phyloP scores from a whole-genome alignment of 1,140 invertebrate genomes.

The Arctopsyche grandis region DNA sequence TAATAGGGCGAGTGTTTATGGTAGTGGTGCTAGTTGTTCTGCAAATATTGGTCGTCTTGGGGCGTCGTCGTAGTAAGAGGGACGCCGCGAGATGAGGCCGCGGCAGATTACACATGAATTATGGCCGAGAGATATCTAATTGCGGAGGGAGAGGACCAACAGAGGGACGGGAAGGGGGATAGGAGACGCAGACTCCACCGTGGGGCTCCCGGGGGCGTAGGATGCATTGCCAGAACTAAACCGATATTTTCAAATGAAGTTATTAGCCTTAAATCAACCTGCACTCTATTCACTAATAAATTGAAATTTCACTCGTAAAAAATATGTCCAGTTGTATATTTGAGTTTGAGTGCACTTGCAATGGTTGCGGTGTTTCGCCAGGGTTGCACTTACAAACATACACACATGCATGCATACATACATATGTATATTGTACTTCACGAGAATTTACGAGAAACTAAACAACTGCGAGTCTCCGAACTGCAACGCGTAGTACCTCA shows the following conservation, averaged over 20 bases:
- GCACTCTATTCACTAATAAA: background rate
- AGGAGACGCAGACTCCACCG: background rate
- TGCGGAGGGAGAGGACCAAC: constrained; percentile 47
- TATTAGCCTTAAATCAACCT: background rate
- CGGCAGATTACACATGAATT: constrained; percentile 58
- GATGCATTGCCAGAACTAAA: constrained; percentile 2
- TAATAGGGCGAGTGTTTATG: constrained; percentile 53
- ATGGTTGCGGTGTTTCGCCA: no score
- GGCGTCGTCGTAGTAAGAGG: constrained; percentile 23
- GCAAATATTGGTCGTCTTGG: constrained; percentile 51
- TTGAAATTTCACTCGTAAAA: no score
- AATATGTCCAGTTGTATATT: no score
- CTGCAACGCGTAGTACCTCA: background rate
- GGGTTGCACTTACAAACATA: no score
- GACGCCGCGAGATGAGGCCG: constrained; percentile 53
- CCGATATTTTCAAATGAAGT: constrained; percentile 6
- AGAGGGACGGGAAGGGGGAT: background rate
- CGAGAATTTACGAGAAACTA: constrained; percentile 43
- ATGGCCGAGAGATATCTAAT: constrained; percentile 58
- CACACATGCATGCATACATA: no score
- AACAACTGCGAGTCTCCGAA: constrained; percentile 30
- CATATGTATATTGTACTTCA: background rate
- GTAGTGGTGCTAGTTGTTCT: constrained; percentile 42
- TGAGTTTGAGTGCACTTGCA: no score
- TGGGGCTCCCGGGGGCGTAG: background rate